Percentiles rank a stretch among this genome's conserved stretches.
phyloP scores from a whole-genome alignment of 2,113 vertebrate genomes.

The Notechis scutatus region DNA sequence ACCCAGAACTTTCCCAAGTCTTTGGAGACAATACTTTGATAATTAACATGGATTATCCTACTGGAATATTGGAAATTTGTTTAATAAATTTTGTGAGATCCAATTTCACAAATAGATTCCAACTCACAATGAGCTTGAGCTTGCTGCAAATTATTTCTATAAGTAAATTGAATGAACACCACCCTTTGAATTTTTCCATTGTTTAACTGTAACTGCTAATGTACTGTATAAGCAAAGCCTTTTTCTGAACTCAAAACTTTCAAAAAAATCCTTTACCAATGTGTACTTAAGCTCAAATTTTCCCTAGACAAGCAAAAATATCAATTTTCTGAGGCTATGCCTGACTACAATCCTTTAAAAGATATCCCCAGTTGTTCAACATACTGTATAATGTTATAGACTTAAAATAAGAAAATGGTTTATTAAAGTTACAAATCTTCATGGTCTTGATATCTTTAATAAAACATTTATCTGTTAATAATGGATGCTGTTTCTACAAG shows the following conservation, averaged over 20 bases:
- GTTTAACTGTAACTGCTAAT: background rate
- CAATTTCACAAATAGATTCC: background rate
- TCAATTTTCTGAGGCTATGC: constrained; percentile 11
- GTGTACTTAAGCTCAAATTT: constrained; percentile 2
- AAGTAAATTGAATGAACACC: background rate
- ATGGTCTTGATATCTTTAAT: constrained; percentile 67
- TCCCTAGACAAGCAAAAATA: constrained; percentile 14
- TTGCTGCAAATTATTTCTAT: background rate
- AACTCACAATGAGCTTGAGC: background rate
- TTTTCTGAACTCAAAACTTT: background rate
- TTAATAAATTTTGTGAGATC: background rate
- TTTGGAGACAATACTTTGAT: background rate
- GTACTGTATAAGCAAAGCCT: background rate
- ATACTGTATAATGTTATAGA: constrained; percentile 52
- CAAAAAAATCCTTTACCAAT: constrained; percentile 8
- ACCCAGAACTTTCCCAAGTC: background rate
- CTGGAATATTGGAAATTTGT: background rate
- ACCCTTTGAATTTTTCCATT: background rate
- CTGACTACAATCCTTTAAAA: constrained; percentile 43
- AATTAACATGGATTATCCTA: background rate
- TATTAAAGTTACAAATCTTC: constrained; percentile 79
- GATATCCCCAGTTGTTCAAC: constrained; percentile 53
- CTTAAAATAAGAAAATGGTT: constrained; percentile 64
- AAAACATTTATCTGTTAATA: constrained; percentile 73
- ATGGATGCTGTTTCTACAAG: constrained; percentile 61